Base-by-base conservation (phyloP, 2,888 invertebrate species). In the Chymomyza amoena region DNA sequence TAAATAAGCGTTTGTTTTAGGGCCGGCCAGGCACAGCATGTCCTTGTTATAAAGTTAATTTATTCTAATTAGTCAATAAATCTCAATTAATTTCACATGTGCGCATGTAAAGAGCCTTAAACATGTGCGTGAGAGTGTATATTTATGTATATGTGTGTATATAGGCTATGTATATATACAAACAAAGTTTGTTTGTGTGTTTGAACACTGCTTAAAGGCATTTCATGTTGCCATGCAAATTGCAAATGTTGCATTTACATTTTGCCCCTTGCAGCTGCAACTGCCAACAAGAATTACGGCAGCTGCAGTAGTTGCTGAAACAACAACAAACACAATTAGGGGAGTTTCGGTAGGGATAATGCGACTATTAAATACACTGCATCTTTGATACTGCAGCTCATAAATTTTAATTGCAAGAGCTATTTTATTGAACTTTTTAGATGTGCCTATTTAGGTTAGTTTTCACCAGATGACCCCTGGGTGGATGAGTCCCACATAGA, bases 21-120 rank as follows among this genome's bases (percentile, higher is more conserved):
- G 25, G 54, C 54, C 20, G 25, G 54, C 54, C 20, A 20, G 16
- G 57, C 61, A 20, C 75, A 75, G 20, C 75, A 70, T 81, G 81
- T 87, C 78, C 83, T 82, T 80, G 81, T 75, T 79, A 77, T 80
- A 81, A 78, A 78, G 81, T 88, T 88, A 89, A 90, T 89, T 88
- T 89, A 89, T 90, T 89, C 89, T 90, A 91, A 91, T 90, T 88
- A 90, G 88, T 89, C 89, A 90, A 90, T 91, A 91, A 90, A 91
- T 91, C 89, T 90, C 85, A 84, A 90, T 91, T 90, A 90, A 86
- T 79, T 80, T 80, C 76, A 76, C 74, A 45, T 45, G 39, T 65
- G 64, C 56, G 36, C 36, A 32, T 60, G 72, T 54, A 18, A 20
- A 54, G 54, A 54, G 20, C 16, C 20, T 20, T n/a, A 18, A 18